These are phyloP conservation scores for Caranx melampygus DNA, from an alignment of 2,113 vertebrate species.

Conservation along the genomic window DNA sequence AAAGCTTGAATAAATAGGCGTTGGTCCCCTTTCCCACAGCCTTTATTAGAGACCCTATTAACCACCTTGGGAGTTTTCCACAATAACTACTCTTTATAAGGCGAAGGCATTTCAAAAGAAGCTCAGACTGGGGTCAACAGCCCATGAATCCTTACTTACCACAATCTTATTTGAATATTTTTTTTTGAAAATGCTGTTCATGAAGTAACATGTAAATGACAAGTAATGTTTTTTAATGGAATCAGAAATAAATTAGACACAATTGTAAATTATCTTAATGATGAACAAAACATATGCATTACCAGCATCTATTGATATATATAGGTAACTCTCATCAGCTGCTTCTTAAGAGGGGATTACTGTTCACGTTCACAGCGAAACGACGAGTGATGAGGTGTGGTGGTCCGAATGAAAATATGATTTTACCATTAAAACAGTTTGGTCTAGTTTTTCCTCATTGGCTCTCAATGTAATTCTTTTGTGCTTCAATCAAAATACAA, in stretches of 20 bases:
- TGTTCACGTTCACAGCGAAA: neutral
- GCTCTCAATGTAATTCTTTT: neutral
- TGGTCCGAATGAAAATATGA: neutral
- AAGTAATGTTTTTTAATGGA: neutral
- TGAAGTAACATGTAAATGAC: neutral
- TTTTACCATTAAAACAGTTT: neutral
- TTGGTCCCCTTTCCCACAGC: constrained; percentile 17
- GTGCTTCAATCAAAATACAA: constrained; percentile 3
- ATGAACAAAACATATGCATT: neutral
- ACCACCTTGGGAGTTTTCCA: neutral
- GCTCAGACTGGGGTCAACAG: neutral
- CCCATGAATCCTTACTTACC: neutral
- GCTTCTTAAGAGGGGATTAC: neutral
- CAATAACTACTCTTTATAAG: neutral
- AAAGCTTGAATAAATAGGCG: constrained; percentile 59
- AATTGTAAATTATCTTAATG: neutral
- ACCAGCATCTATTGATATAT: neutral
- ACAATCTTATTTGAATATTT: neutral
- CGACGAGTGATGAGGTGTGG: neutral
- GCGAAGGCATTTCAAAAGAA: neutral
- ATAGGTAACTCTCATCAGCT: neutral
- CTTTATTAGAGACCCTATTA: neutral
- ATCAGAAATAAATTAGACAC: neutral
- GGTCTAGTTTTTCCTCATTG: neutral
- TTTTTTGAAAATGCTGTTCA: neutral